A percentile compares a stretch with the other conserved stretches of the same genome.
These are phyloP conservation scores for Terebella lapidaria DNA, from an alignment of 2,888 invertebrate species.

Conservation along the genomic window DNA sequence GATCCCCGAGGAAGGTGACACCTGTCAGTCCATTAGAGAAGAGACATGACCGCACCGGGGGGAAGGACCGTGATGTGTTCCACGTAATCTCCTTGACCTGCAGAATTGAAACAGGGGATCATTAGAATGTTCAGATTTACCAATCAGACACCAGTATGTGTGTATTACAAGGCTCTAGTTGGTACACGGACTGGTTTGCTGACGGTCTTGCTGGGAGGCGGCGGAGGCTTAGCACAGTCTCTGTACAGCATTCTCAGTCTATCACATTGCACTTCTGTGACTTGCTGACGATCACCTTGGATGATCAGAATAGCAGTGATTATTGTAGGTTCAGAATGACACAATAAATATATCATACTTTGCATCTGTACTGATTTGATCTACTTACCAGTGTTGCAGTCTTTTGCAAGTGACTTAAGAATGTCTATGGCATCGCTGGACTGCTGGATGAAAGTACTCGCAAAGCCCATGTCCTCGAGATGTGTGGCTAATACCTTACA, in stretches of 20 bases:
- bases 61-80: constrained; percentile 44
- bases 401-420: constrained; percentile 49
- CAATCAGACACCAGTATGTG: not conserved
- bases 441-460: constrained; percentile 44
- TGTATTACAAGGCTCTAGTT: not conserved
- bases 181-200: constrained; percentile 32
- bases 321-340: too few species aligned
- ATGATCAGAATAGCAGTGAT: too few species aligned
- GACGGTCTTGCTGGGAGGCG: constrained; percentile 44
- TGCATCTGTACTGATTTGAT: too few species aligned
- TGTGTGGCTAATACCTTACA: constrained; percentile 47
- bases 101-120: constrained; percentile 1
- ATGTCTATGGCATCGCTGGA: constrained; percentile 44
- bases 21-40: constrained; percentile 47
- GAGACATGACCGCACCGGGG: constrained; percentile 48
- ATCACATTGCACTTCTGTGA: constrained; percentile 45
- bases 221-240: constrained; percentile 54
- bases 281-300: constrained; percentile 35
- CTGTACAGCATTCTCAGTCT: constrained; percentile 49
- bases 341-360: too few species aligned
- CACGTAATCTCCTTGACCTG: constrained; percentile 48
- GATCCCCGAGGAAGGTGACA: constrained; percentile 51
- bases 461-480: constrained; percentile 43
- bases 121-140: not conserved
- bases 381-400: constrained; percentile 43